These are phyloP conservation scores for Microctenopoma stevenorrisi DNA, from an alignment of 2,797 vertebrate genomes.

Conservation along the genomic window DNA sequence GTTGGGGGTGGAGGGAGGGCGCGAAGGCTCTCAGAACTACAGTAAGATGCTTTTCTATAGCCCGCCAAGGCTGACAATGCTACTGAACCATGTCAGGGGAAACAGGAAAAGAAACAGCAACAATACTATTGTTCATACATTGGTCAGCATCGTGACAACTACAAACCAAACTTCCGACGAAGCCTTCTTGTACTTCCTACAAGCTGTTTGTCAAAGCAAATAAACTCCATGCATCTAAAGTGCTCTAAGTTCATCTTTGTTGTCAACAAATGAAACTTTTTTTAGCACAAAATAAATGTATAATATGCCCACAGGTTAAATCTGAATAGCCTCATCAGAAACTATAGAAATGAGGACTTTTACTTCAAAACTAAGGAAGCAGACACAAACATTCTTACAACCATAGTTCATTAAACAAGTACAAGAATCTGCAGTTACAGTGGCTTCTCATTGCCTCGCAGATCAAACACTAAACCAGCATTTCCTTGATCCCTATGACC, in stretches of 20 bases:
- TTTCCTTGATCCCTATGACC: conserved; percentile 55
- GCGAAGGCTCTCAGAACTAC: conserved; percentile 11
- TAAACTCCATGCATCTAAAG: neutral
- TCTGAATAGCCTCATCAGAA: neutral
- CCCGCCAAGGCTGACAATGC: conserved; percentile 63
- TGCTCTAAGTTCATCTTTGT: neutral
- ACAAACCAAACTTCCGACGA: conserved; percentile 29
- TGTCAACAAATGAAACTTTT: neutral
- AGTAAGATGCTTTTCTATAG: conserved; percentile 47
- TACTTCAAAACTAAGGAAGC: neutral
- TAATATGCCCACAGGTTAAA: neutral
- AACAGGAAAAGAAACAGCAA: conserved; percentile 72
- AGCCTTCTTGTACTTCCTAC: conserved; percentile 3
- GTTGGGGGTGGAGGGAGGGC: neutral
- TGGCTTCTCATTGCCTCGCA: conserved; percentile 10
- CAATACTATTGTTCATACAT: conserved; percentile 68
- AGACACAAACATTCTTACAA: neutral
- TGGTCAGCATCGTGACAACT: conserved; percentile 39
- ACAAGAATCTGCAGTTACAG: neutral
- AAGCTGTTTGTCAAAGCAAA: conserved; percentile 4
- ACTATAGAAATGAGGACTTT: neutral
- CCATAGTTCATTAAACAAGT: neutral
- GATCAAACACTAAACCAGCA: conserved; percentile 40
- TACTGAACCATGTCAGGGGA: conserved; percentile 48
- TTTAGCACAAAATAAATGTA: neutral